phyloP scores from a whole-genome alignment of 2,888 invertebrate genomes.

The Xylocampa areola region DNA sequence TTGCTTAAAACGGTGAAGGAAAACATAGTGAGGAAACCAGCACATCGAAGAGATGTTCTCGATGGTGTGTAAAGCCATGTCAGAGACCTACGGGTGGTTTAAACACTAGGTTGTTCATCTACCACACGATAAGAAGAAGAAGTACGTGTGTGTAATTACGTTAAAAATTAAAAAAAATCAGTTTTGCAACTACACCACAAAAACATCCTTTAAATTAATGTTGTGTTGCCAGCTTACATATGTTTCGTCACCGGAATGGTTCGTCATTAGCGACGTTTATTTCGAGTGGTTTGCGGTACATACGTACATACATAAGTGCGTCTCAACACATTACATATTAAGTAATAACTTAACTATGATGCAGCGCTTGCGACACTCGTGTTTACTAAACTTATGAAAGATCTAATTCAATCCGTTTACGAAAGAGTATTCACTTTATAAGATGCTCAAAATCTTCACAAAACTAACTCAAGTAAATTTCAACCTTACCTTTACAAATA shows the following conservation, averaged over 20 bases:
- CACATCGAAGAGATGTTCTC: too few relatives aligned
- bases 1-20: too few relatives aligned
- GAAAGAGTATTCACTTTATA: constrained; percentile 39
- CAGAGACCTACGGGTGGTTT: too few relatives aligned
- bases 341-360: constrained; percentile 10
- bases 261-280: not conserved
- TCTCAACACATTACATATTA: constrained; percentile 3
- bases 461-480: constrained; percentile 16
- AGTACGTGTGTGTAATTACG: too few relatives aligned
- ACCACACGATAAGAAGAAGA: too few relatives aligned
- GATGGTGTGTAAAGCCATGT: too few relatives aligned
- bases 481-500: constrained; percentile 9
- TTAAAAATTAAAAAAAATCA: too few relatives aligned
- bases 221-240: too few relatives aligned
- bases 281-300: not conserved
- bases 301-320: not conserved
- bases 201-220: too few relatives aligned
- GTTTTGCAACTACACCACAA: too few relatives aligned
- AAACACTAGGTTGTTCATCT: too few relatives aligned
- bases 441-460: constrained; percentile 21
- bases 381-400: constrained; percentile 47
- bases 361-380: constrained; percentile 30
- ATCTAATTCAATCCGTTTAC: constrained; percentile 47
- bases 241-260: not conserved
- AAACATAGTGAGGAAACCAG: too few relatives aligned